Conservation (phyloP, 1,140 invertebrate species). For the Aphaenogaster ashmeadi region DNA sequence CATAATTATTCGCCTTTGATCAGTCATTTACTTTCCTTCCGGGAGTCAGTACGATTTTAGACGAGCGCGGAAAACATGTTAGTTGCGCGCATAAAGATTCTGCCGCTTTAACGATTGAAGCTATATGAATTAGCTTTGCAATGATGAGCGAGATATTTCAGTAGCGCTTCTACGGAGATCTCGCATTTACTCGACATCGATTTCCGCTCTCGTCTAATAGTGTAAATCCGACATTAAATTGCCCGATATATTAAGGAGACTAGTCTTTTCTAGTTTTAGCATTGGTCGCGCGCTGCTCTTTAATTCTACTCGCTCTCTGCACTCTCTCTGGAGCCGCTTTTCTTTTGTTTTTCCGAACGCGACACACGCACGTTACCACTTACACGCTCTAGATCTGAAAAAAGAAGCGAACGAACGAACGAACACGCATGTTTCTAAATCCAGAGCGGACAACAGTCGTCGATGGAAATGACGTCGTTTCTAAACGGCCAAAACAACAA, state of each 20-base stretch:
- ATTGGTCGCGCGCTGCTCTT: constrained; percentile 74
- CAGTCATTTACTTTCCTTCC: constrained; percentile 49
- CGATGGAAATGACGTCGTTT: constrained; percentile 89
- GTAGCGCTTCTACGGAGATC: background rate
- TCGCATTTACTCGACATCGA: background rate
- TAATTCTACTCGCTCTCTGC: constrained; percentile 77
- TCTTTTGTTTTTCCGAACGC: constrained; percentile 84
- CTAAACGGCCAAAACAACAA: constrained; percentile 89
- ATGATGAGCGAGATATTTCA: background rate
- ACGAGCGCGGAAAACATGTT: constrained; percentile 41
- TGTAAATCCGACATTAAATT: constrained; percentile 67
- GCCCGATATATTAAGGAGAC: constrained; percentile 74
- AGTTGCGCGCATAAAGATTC: background rate
- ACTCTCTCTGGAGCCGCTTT: constrained; percentile 79
- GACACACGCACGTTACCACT: constrained; percentile 85
- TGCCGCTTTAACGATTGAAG: background rate
- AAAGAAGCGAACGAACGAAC: constrained; percentile 82
- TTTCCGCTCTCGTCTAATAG: constrained; percentile 59
- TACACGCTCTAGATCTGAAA: constrained; percentile 87
- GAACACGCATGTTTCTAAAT: constrained; percentile 87
- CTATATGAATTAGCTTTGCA: background rate
- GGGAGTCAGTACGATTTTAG: constrained; percentile 31
- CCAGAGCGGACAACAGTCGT: constrained; percentile 85
- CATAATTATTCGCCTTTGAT: background rate
- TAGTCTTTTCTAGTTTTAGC: constrained; percentile 77